These are phyloP conservation scores for Schlechtendalia chinensis DNA, from an alignment of 1,140 invertebrate genomes.

Conservation along the genomic window DNA sequence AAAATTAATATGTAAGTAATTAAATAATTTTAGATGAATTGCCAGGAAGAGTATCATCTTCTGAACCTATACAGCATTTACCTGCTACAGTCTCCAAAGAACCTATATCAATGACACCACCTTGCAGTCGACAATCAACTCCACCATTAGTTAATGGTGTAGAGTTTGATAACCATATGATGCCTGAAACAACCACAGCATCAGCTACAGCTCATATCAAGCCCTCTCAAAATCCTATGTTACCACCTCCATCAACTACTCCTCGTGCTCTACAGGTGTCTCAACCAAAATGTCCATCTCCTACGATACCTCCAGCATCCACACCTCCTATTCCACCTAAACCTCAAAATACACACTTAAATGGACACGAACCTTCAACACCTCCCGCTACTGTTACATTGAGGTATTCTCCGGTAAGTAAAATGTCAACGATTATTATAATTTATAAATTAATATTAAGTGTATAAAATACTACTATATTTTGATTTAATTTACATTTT, in stretches of 20 bases:
- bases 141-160: conserved; percentile 38
- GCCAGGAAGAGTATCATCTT: conserved; percentile 34
- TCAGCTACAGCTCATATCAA: conserved; percentile 6
- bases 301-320: conserved; percentile 30
- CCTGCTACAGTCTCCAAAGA: background rate
- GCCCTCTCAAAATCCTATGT: conserved; percentile 30
- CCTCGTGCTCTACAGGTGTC: conserved; percentile 36
- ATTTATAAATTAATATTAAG: background rate
- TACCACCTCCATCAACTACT: conserved; percentile 35
- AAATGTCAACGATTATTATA: background rate
- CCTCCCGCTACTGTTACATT: conserved; percentile 22
- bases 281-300: conserved; percentile 29
- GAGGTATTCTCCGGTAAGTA: conserved; percentile 34
- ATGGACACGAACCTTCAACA: conserved; percentile 34
- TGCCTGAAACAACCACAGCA: conserved; percentile 24
- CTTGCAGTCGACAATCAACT: conserved; percentile 3
- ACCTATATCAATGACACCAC: conserved; percentile 37
- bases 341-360: conserved; percentile 6
- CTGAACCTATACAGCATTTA: conserved; percentile 1
- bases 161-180: conserved; percentile 12
- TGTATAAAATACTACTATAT: background rate
- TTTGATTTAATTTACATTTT: background rate
- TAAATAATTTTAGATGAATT: conserved; percentile 43
- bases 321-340: conserved; percentile 28
- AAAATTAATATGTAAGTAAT: background rate